These are phyloP conservation scores for Vicugna pacos DNA, from an alignment of 2,113 vertebrate species.

Conservation along the genomic window DNA sequence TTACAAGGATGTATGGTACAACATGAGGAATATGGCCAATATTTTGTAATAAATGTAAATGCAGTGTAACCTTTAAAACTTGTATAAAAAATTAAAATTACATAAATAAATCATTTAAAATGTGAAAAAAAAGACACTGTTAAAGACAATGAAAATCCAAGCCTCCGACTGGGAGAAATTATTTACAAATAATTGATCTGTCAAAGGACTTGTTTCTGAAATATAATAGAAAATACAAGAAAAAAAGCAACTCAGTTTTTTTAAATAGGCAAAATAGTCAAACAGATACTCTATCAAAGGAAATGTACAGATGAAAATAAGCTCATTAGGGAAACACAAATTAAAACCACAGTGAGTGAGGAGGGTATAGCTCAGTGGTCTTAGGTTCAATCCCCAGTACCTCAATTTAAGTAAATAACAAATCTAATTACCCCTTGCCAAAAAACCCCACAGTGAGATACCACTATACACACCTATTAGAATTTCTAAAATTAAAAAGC, in stretches of 20 bases:
- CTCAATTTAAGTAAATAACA: no score
- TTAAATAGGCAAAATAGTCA: not conserved
- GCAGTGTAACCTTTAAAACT: no score
- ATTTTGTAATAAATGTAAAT: no score
- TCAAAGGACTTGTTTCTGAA: not conserved
- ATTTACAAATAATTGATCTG: not conserved
- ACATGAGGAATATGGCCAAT: no score
- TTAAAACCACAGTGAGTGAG: not conserved
- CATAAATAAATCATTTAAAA: no score
- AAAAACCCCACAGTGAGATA: not conserved
- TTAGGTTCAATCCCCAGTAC: no score
- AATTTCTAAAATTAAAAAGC: not conserved
- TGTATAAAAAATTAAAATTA: no score
- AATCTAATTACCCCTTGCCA: no score
- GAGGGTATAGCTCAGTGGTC: no score
- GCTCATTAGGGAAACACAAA: not conserved
- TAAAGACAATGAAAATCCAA: not conserved
- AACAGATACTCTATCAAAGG: not conserved
- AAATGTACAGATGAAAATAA: not conserved
- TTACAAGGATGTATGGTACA: no score
- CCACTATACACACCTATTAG: not conserved
- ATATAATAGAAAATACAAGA: not conserved
- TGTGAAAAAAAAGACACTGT: not conserved
- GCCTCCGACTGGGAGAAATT: not conserved
- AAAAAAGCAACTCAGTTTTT: not conserved